Percentiles rank a stretch among this genome's conserved stretches.
phyloP scores from a whole-genome alignment of 2,113 vertebrate genomes.

The Parotia lawesii region DNA sequence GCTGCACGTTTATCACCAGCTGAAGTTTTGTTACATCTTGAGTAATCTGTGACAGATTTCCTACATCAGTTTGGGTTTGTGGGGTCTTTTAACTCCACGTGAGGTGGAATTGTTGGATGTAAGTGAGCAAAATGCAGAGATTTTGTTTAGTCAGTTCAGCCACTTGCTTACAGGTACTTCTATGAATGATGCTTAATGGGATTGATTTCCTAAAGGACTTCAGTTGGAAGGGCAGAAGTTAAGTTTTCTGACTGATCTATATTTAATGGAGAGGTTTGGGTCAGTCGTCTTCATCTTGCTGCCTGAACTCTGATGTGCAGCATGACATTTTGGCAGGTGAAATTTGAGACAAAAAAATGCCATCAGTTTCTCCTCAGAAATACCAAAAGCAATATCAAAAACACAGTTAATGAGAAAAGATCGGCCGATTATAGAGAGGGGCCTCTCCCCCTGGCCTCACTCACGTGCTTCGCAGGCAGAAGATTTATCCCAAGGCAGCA shows the following conservation, averaged over 20 bases:
- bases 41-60: fast-evolving
- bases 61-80: background rate
- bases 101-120: background rate
- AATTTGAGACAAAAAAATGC: background rate
- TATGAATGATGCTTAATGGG: background rate
- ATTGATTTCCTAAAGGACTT: background rate
- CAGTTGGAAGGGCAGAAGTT: background rate
- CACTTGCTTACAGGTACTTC: background rate
- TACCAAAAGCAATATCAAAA: background rate
- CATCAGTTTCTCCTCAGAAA: background rate
- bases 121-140: background rate
- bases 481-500: background rate
- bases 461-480: background rate
- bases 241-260: background rate
- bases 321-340: background rate
- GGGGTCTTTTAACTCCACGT: background rate
- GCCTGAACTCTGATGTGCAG: background rate
- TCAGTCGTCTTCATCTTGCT: background rate
- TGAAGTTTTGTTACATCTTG: background rate
- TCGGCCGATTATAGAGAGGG: background rate
- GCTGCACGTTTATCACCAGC: background rate
- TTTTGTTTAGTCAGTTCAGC: background rate
- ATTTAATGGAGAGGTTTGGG: background rate
- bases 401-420: background rate
- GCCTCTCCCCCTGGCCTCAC: background rate